Base-by-base conservation (phyloP, 1,140 invertebrate species). In the Phocides pigmalion region DNA sequence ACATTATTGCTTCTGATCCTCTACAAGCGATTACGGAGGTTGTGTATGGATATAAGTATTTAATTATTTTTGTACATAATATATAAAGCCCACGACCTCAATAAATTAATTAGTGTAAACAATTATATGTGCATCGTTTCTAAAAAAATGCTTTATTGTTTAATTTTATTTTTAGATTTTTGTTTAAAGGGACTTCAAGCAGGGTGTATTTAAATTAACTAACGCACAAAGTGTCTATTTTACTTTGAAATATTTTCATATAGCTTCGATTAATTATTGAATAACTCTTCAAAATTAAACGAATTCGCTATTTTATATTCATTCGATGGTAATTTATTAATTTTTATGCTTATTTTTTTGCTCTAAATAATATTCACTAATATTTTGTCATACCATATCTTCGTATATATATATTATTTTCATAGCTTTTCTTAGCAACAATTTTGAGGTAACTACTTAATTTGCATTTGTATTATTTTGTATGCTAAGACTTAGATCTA, bases 181-280 rank as follows among this genome's bases (percentile, higher is more conserved):
- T 35, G 0, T 72, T 74, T 64, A 35, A 28, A 69, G 58, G 53
- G 39, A 71, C 62, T 73, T 64, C 47, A 80, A 68, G 71, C 76
- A 81, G 76, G 76, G 74, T 81, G 73, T 68, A 62, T 50, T 59
- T 70, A 76, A 71, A 67, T 70, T 46, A 50, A 53, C 68, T 70
- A 76, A 76, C 79, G 79, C 79, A 81, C 79, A 81, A 77, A 66
- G 72, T 70, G 72, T 70, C 67, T 59, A 39, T 61, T 59, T 54
- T 62, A 39, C 42, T 64, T 37, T 53, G 6, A 51, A 63, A 39
- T 20, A 6, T 35, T 44, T 62, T 47, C 46, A 15, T 37, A n/a
- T 37, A 63, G 46, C 47, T 62, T 66, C 20, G 25, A 59, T 32
- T 47, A 20, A 46, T 16, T 51, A 44, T 8, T 49, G 9, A 25